Evolutionary conservation across 2,113 vertebrate genomes (phyloP).

Genomic region (Cynopterus brachyotis): DNA sequence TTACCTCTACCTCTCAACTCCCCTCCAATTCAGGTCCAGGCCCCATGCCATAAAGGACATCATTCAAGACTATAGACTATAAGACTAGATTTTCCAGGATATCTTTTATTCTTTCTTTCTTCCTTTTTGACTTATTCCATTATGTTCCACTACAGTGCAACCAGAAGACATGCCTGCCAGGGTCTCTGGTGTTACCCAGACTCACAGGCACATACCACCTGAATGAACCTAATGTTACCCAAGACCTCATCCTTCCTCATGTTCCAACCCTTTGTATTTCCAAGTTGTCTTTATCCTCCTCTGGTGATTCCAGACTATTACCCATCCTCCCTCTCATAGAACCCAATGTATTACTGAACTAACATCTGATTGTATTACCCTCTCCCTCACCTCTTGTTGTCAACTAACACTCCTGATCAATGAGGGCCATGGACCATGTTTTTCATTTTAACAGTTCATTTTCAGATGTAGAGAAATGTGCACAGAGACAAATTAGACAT

Average conservation of each 20-base stretch:
- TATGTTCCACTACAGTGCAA: no score
- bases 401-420: neutral
- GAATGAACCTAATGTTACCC: neutral
- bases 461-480: neutral
- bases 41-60: neutral
- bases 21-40: neutral
- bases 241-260: neutral
- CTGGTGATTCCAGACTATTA: neutral
- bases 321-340: neutral
- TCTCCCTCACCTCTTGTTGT: neutral
- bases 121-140: neutral
- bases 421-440: neutral
- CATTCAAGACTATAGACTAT: neutral
- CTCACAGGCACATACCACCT: neutral
- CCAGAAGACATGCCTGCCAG: neutral
- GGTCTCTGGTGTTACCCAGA: neutral
- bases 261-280: neutral
- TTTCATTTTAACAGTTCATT: neutral
- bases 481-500: neutral
- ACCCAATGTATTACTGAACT: neutral
- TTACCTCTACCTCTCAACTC: neutral
- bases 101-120: neutral
- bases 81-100: neutral
- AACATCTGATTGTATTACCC: neutral
- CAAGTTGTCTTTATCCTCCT: neutral